Conservation (phyloP, 2,797 vertebrate species). For the Apodemus agrarius region DNA sequence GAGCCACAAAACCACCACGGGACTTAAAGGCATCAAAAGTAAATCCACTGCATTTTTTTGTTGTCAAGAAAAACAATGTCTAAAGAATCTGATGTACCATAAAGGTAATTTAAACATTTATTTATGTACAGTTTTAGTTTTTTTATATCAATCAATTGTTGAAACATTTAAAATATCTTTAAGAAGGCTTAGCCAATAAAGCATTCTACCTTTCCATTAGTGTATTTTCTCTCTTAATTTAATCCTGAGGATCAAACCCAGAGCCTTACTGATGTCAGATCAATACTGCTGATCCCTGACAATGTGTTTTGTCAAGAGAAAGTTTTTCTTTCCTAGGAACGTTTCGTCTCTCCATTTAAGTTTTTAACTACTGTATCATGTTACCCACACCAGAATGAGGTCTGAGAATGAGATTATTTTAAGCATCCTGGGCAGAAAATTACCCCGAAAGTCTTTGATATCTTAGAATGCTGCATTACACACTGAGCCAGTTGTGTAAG, state of each 20-base stretch:
- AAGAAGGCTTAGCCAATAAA: neutral
- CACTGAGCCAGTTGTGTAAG: neutral
- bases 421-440: constrained; percentile 1
- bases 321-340: constrained; percentile 9
- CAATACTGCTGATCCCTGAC: neutral
- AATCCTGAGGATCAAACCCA: neutral
- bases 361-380: neutral
- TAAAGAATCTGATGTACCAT: neutral
- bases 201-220: neutral
- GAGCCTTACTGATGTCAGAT: neutral
- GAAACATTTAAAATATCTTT: constrained; percentile 33
- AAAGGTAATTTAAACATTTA: neutral
- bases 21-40: neutral
- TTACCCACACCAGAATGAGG: neutral
- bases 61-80: constrained; percentile 27
- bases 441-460: neutral
- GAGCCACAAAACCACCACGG: neutral
- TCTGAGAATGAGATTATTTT: constrained; percentile 58
- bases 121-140: neutral
- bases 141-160: neutral
- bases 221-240: neutral
- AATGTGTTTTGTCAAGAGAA: neutral
- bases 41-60: neutral
- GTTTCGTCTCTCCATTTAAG: constrained; percentile 1
- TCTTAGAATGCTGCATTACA: neutral